Base-by-base conservation (phyloP, 2,797 vertebrate genomes). In the Enteromius mattozi region DNA sequence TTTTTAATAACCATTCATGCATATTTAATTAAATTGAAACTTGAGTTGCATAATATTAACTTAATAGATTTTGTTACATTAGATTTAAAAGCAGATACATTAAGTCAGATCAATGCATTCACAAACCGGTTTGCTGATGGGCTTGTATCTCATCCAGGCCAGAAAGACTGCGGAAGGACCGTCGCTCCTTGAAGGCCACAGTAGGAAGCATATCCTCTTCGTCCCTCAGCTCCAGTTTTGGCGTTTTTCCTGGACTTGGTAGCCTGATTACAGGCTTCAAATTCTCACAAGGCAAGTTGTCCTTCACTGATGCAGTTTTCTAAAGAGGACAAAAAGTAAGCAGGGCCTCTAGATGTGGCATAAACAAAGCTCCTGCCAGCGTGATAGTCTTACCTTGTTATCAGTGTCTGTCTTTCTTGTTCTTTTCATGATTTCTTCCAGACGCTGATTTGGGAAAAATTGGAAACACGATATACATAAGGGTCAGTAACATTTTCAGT, bases 401-500 rank as follows among this genome's bases (percentile, higher is more conserved):
- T 94, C 90, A 87, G 95, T 87, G 92, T 98, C 97, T 88, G 95
- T 94, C 86, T 94, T 96, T 78, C 98, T 96, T 77, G 98, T 99
- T 93, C 98, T 95, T 95, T 96, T 97, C 98, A 99, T 99, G 91
- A 99, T 99, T 94, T 99, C 97, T 85, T 99, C 98, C 89, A 99
- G 96, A 82, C 98, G 93, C 98, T 99, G 84, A 87, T 80, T 91
- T 85, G 82, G 86, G 87, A 93, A 91, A 84, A 19, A 81, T 21
- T 49, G 12, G 13, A 51, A 75, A 13, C 14, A 54, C 69, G 61
- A 33, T 74, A 84, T 82, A 85, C n/a, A 33, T 13, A 19, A 61
- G 54, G 37, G 54, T 84, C 87, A 87, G 37, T 24, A 24, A 16
- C 3, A 16, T 27, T 45, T 45, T 21, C 3, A 4, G 10, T 69